These are phyloP conservation scores for Tor tambroides DNA, from an alignment of 2,113 vertebrate genomes.

Conservation along the genomic window DNA sequence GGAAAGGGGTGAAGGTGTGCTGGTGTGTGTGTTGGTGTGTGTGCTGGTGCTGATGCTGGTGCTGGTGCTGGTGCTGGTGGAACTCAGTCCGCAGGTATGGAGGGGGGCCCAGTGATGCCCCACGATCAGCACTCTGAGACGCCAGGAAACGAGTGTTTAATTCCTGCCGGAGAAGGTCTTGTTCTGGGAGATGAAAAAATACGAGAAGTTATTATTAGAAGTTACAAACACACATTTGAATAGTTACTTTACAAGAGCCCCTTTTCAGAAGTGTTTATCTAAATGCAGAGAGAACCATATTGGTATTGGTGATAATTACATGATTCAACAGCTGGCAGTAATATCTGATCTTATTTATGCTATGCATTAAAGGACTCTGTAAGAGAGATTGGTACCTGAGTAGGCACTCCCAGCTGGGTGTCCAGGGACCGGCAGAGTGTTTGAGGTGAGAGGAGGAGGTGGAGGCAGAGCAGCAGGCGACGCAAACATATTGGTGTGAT, in stretches of 20 bases:
- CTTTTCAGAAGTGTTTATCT: constrained; percentile 43
- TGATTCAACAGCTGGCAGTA: neutral
- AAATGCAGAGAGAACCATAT: constrained; percentile 5
- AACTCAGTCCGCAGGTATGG: constrained; percentile 98
- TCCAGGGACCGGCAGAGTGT: constrained; percentile 91
- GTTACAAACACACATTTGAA: too few relatives aligned
- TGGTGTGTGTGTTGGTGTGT: constrained; percentile 99
- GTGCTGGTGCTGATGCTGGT: constrained; percentile 91
- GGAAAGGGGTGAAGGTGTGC: constrained; percentile 99
- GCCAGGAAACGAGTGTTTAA: constrained; percentile 98
- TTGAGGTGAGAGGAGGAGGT: constrained; percentile 95
- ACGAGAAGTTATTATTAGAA: too few relatives aligned
- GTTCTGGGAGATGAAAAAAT: constrained; percentile 77
- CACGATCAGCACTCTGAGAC: constrained; percentile 94
- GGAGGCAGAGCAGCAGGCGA: constrained; percentile 95
- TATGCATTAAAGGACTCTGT: neutral
- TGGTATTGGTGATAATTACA: neutral
- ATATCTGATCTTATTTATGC: neutral
- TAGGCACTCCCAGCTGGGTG: constrained; percentile 92
- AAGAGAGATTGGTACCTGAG: constrained; percentile 81
- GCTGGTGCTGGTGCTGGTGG: constrained; percentile 97
- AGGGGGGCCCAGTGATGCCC: constrained; percentile 92
- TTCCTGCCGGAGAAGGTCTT: constrained; percentile 97
- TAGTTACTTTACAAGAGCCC: too few relatives aligned
- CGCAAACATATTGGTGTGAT: constrained; percentile 99